Evolutionary conservation across 2,797 vertebrate species (phyloP).

Genomic region (Leptodactylus fallax): DNA sequence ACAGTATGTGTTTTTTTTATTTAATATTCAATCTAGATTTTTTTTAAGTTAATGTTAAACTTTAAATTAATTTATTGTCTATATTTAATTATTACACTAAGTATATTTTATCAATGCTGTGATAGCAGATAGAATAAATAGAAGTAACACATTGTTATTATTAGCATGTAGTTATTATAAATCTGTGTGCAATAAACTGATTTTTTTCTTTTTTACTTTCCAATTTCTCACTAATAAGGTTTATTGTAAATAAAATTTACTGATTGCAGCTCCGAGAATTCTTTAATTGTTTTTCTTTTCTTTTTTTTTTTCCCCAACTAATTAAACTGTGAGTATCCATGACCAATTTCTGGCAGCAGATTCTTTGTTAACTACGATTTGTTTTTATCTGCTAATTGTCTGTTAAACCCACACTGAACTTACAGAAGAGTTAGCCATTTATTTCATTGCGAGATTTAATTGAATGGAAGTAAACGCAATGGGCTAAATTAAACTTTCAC

Average conservation of each 20-base stretch:
- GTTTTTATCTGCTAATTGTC: conserved; percentile 63
- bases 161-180: conserved; percentile 23
- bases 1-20: too few relatives aligned
- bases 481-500: conserved; percentile 48
- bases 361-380: conserved; percentile 51
- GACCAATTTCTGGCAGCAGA: conserved; percentile 51
- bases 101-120: not conserved
- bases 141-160: not conserved
- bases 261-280: conserved; percentile 59
- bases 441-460: conserved; percentile 61
- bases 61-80: not conserved
- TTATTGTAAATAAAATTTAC: conserved; percentile 66
- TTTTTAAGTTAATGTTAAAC: not conserved
- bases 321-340: conserved; percentile 65
- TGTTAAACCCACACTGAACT: conserved; percentile 52
- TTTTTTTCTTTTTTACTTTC: conserved; percentile 2
- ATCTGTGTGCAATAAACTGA: conserved; percentile 17
- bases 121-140: too few relatives aligned
- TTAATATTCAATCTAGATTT: not conserved
- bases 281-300: conserved; percentile 60
- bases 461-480: conserved; percentile 40
- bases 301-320: conserved; percentile 44
- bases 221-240: conserved; percentile 48
- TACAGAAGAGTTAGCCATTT: conserved; percentile 54
- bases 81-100: not conserved